Percentiles rank a stretch among this genome's conserved stretches.
These are phyloP conservation scores for Andrena minutula DNA, from an alignment of 2,888 invertebrate species.

Conservation along the genomic window DNA sequence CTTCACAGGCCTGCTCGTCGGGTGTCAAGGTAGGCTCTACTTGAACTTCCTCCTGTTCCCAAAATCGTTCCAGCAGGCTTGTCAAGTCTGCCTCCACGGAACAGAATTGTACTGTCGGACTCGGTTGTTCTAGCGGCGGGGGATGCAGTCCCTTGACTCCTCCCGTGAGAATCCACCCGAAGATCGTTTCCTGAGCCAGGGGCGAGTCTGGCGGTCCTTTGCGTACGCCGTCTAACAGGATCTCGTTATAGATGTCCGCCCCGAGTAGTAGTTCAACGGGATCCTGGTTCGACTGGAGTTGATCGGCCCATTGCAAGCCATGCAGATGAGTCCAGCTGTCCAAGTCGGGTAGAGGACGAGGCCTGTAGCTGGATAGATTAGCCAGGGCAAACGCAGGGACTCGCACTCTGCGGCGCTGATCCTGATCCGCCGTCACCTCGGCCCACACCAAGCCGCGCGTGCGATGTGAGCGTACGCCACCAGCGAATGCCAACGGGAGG, in stretches of 20 bases:
- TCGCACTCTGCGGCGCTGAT: too few relatives aligned
- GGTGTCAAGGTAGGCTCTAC: background rate
- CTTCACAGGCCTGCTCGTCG: background rate
- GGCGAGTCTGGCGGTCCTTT: background rate
- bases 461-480: background rate
- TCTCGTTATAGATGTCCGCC: background rate
- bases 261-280: too few relatives aligned
- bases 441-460: background rate
- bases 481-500: background rate
- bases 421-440: too few relatives aligned
- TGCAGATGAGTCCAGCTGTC: background rate
- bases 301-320: too few relatives aligned
- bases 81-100: too few relatives aligned
- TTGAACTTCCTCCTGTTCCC: background rate
- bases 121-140: too few relatives aligned
- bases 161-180: slow-evolving; percentile 9
- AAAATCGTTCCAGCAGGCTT: too few relatives aligned
- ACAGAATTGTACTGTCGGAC: background rate
- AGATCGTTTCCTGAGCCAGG: background rate
- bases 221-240: background rate
- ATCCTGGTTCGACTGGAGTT: background rate
- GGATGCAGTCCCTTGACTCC: too few relatives aligned
- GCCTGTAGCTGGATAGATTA: background rate
- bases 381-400: too few relatives aligned
- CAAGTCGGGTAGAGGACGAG: background rate